Base-by-base conservation (phyloP, 2,888 invertebrate genomes). In the Athalia rosae region DNA sequence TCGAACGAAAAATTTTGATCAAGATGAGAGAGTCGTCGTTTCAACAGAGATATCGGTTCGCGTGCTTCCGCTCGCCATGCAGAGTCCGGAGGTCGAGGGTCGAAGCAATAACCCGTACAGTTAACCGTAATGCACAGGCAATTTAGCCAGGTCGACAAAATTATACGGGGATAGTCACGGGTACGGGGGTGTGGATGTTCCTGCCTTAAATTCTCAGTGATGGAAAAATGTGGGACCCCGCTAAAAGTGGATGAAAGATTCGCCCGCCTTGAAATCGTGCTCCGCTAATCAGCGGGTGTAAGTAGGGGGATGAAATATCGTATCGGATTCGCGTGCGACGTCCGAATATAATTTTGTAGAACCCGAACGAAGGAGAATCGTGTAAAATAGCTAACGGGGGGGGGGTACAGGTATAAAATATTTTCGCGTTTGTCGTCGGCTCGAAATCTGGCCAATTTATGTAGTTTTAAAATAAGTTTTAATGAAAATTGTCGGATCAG, bases 61-160 rank as follows among this genome's bases (percentile, higher is more conserved):
- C 28, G 28, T 28, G 28, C 28, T 28, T 28, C 28, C 28, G 50
- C 11, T 7, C 7, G 50, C 8, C 50, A 9, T 50, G 11, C 50
- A 50, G 2, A 11, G 50, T 11, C 50, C 11, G 50, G 11, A 50
- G 48, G 48, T 4, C n/a, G 53, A 45, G 71, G 71, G 56, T 71
- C 45, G 56, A 71, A 71, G 71, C 71, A 71, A 56, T 71, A 71
- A 58, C 15, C 56, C 56, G 56, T 45, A n/a, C n/a, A 50, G 15
- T 28, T 7, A 28, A 11, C 4, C 11, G 4, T n/a, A n/a, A 67
- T 28, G n/a, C 53, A 50, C 67, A 50, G 41, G 50, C 67, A 67
- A 67, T 67, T 28, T 67, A 67, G 67, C 58, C 13, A 58, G 58
- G 71, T 58, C 43, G 43, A 56, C 56, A 43, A 71, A 58, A 71